A percentile compares a stretch with the other conserved stretches of the same genome.
These are phyloP conservation scores for Neoseiulus cucumeris DNA, from an alignment of 1,140 invertebrate species.

Conservation along the genomic window DNA sequence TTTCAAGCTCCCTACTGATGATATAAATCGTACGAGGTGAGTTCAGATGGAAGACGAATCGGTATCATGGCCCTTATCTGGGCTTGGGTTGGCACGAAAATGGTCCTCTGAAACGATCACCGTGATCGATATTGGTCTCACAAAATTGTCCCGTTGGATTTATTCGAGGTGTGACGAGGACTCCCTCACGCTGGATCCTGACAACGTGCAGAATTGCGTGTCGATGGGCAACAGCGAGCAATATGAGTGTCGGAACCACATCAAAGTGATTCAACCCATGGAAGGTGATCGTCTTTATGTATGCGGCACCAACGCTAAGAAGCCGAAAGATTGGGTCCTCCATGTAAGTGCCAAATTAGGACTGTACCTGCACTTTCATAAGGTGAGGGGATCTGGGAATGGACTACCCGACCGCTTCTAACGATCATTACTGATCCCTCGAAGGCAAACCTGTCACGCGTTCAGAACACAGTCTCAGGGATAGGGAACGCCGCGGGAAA, in stretches of 20 bases:
- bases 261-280: constrained; percentile 71
- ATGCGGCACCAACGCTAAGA: constrained; percentile 75
- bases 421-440: too few relatives aligned
- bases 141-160: too few relatives aligned
- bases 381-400: too few relatives aligned
- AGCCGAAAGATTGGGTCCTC: constrained; percentile 72
- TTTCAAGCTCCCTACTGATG: neutral
- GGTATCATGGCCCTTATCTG: too few relatives aligned
- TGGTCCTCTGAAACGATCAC: too few relatives aligned
- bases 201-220: constrained; percentile 51
- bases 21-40: constrained; percentile 4
- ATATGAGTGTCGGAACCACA: constrained; percentile 75
- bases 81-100: too few relatives aligned
- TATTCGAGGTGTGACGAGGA: constrained; percentile 37
- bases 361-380: too few relatives aligned
- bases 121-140: too few relatives aligned
- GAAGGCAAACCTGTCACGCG: constrained; percentile 32
- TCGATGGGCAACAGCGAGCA: constrained; percentile 65
- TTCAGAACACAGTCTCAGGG: constrained; percentile 61
- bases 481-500: constrained; percentile 71
- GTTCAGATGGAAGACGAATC: too few relatives aligned
- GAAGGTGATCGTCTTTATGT: constrained; percentile 56
- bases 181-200: constrained; percentile 47
- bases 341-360: constrained; percentile 70
- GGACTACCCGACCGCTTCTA: too few relatives aligned